Percentiles rank a stretch among this genome's conserved stretches.
Evolutionary conservation across 2,797 vertebrate genomes (phyloP).

Genomic region (Gadopsis bispinosus): DNA sequence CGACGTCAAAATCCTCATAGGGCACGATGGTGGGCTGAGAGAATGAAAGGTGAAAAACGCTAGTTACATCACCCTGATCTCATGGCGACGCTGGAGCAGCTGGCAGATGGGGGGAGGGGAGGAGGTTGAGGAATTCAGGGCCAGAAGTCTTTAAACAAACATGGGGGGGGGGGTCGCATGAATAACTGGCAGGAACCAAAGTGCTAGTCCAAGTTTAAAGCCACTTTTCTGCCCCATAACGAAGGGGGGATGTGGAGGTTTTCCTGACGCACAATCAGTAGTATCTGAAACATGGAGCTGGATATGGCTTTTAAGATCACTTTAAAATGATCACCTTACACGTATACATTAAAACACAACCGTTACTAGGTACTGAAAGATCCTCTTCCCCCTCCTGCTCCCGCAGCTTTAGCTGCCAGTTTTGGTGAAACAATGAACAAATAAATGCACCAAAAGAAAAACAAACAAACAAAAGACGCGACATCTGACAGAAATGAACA

Average conservation of each 20-base stretch:
- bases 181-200: constrained; percentile 7
- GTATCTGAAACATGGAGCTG: too few species aligned
- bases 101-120: constrained; percentile 50
- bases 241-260: background rate
- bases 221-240: background rate
- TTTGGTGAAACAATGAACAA: background rate
- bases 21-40: constrained; percentile 83
- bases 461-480: background rate
- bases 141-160: constrained; percentile 72
- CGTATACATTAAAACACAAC: background rate
- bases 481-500: background rate
- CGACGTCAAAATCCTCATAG: constrained; percentile 83
- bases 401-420: too few species aligned
- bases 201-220: background rate
- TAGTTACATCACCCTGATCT: constrained; percentile 7
- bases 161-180: constrained; percentile 36
- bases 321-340: background rate
- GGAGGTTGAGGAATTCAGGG: constrained; percentile 56
- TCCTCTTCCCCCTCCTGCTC: too few species aligned
- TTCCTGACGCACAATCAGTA: background rate
- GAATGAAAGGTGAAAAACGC: background rate
- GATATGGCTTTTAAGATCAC: too few species aligned
- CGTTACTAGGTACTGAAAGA: too few species aligned
- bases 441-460: background rate
- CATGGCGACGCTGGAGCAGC: constrained; percentile 34